Base-by-base conservation (phyloP, 2,797 vertebrate genomes). In the Manis pentadactyla region DNA sequence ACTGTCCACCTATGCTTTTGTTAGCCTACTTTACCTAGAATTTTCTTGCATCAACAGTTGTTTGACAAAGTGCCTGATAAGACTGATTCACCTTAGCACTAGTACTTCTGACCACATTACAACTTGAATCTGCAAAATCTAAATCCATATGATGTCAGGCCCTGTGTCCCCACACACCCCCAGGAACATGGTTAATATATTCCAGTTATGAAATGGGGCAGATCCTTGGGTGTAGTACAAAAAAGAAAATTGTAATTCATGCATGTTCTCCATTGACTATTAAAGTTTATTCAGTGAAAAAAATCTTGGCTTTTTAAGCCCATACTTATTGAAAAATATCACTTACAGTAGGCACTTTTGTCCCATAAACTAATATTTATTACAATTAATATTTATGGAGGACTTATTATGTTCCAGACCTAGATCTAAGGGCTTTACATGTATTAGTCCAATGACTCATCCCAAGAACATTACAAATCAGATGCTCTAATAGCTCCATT, bases 341-440 rank as follows among this genome's bases (percentile, higher is more conserved):
- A 66, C 14, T 71, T 79, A 5, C 0, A 82, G 1, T 23, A 12
- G 12, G 1, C 61, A 87, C 85, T 63, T 61, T 63, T 95, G 37
- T 25, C 2, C 29, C 18, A 64, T 49, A 90, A 84, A 55, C 55
- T 68, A 74, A 42, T 73, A 59, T 90, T 74, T 85, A 88, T 63
- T 66, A 81, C 27, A 63, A 93, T 71, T 51, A 86, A 37, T 87
- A 88, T 79, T 93, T 78, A 87, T 8, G 92, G n/a, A 85, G 10
- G 2, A n/a, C 53, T 42, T 82, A 31, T 61, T 64, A 63, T 82
- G 27, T 83, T 0, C 13, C 27, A 86, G 10, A 4, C 8, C 6
- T 66, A 85, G 10, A 79, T 86, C 13, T 29, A 68, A 95, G 1
- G 6, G 1, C 12, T 90, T 95, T 74, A 9, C 8, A 53, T 64